Conservation (phyloP, 2,888 invertebrate genomes). For the Drosophila neonasuta region DNA sequence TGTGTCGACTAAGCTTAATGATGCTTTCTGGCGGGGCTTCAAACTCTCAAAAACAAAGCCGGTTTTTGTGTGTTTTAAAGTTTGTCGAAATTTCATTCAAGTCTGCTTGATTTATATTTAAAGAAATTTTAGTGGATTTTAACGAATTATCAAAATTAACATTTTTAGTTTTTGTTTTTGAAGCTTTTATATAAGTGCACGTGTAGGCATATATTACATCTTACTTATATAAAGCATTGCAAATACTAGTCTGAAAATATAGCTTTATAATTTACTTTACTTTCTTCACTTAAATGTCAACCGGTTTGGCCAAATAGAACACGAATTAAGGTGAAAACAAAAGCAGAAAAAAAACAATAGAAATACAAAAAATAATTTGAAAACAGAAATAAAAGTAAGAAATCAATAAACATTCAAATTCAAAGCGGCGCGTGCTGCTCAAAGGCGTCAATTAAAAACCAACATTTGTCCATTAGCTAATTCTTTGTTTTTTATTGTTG, state of each 20-base stretch:
- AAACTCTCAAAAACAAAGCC: conserved; percentile 31
- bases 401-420: conserved; percentile 40
- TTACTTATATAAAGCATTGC: conserved; percentile 38
- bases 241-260: conserved; percentile 22
- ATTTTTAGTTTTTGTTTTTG: conserved; percentile 30
- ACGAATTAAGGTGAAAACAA: conserved; percentile 23
- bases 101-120: conserved; percentile 29
- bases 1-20: conserved; percentile 43
- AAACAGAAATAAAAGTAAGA: conserved; percentile 31
- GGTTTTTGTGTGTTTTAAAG: conserved; percentile 46
- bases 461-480: conserved; percentile 59
- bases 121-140: conserved; percentile 44
- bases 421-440: conserved; percentile 67
- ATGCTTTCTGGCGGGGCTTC: conserved; percentile 28
- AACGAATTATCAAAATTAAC: conserved; percentile 31
- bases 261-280: conserved; percentile 21
- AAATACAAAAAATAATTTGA: conserved; percentile 9
- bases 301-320: conserved; percentile 63
- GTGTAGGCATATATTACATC: conserved; percentile 26
- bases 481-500: conserved; percentile 30
- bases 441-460: conserved; percentile 70
- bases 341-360: conserved; percentile 13
- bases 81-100: conserved; percentile 48
- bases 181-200: conserved; percentile 48
- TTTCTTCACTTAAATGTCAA: conserved; percentile 43